A percentile compares a stretch with the other conserved stretches of the same genome.
Evolutionary conservation across 2,888 invertebrate genomes (phyloP).

Genomic region (Parascotia fuliginaria): DNA sequence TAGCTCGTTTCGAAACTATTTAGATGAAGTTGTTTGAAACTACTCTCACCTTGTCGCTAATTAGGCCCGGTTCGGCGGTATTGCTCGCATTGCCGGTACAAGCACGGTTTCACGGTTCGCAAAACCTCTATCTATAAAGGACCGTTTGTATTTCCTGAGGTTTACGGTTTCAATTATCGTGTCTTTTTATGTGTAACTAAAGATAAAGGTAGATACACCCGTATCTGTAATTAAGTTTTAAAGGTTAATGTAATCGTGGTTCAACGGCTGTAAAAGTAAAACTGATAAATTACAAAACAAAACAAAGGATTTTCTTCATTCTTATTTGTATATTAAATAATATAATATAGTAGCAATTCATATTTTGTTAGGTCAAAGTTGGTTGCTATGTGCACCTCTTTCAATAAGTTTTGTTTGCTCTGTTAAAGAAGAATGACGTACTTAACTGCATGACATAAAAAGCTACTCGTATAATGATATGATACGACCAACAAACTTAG

Average conservation of each 20-base stretch:
- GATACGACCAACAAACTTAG: too few species aligned
- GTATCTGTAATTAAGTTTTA: background rate
- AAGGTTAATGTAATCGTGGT: background rate
- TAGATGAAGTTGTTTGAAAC: conserved; percentile 53
- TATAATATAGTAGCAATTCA: too few species aligned
- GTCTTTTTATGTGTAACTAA: conserved; percentile 23
- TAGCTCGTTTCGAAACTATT: conserved; percentile 45
- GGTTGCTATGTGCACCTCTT: too few species aligned
- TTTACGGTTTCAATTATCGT: conserved; percentile 35
- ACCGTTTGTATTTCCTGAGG: conserved; percentile 7
- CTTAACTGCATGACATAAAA: too few species aligned
- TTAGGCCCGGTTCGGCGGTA: conserved; percentile 47
- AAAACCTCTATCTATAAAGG: conserved; percentile 5
- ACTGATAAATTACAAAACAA: background rate
- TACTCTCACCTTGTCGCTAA: conserved; percentile 48
- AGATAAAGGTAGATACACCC: background rate
- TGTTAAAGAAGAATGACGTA: too few species aligned
- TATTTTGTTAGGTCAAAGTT: too few species aligned
- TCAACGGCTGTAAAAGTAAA: background rate
- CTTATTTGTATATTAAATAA: too few species aligned
- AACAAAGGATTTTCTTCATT: too few species aligned
- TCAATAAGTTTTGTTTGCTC: too few species aligned
- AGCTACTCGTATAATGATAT: too few species aligned
- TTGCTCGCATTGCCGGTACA: conserved; percentile 31
- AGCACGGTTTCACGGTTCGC: conserved; percentile 40